Evolutionary conservation across 2,113 vertebrate species (phyloP).

Genomic region (Plecotus auritus): DNA sequence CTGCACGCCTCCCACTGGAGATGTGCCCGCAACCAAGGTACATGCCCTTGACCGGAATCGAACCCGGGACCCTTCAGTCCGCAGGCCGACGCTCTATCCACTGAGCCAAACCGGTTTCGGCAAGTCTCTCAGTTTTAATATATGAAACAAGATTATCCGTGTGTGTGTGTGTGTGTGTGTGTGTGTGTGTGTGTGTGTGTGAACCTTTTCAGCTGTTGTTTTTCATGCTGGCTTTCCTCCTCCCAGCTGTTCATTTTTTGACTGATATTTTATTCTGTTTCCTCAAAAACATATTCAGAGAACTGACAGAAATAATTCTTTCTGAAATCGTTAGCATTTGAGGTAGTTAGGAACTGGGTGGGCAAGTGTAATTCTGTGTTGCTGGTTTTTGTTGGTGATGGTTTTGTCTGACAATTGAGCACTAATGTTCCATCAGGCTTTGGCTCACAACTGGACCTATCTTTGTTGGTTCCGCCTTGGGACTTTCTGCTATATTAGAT

Average conservation of each 20-base stretch:
- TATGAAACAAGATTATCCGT: neutral
- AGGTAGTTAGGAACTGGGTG: neutral
- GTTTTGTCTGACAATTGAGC: neutral
- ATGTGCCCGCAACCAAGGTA: no score
- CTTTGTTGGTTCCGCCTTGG: neutral
- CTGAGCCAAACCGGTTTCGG: no score
- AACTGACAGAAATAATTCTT: slow-evolving; percentile 22
- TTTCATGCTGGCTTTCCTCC: neutral
- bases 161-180: neutral
- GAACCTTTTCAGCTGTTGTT: slow-evolving; percentile 38
- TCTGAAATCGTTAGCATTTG: neutral
- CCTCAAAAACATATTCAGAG: neutral
- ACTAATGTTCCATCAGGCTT: neutral
- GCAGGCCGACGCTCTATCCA: no score
- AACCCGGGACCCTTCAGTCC: no score
- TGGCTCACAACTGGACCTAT: neutral
- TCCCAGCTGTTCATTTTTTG: slow-evolving; percentile 32
- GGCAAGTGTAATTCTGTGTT: neutral
- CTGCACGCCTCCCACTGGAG: no score
- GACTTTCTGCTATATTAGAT: neutral
- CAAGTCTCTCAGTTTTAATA: neutral
- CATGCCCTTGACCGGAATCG: no score
- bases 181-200: neutral
- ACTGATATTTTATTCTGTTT: slow-evolving; percentile 27
- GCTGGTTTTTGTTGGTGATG: neutral